These are phyloP conservation scores for Epistrophe grossulariae DNA, from an alignment of 2,888 invertebrate species.

Conservation along the genomic window DNA sequence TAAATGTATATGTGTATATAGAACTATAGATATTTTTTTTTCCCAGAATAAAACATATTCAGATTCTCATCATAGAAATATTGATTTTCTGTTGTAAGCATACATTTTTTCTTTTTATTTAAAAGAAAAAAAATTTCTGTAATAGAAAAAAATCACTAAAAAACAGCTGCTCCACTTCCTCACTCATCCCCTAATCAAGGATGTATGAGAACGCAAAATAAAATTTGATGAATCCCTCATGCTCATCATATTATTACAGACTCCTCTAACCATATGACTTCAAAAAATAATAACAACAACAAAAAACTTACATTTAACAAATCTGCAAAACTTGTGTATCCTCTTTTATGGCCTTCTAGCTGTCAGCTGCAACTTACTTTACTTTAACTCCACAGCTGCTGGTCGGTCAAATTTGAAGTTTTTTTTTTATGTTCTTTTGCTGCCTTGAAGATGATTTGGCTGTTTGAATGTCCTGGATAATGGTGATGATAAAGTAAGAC, in stretches of 20 bases:
- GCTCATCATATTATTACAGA: not conserved
- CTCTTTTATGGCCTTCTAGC: slow-evolving; percentile 37
- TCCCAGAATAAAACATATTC: slow-evolving; percentile 38
- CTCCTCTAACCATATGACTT: not conserved
- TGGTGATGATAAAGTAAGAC: not conserved
- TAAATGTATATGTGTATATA: too few relatives aligned
- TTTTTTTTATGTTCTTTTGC: slow-evolving; percentile 3
- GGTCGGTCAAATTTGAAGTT: slow-evolving; percentile 22
- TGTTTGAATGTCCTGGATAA: slow-evolving; percentile 20
- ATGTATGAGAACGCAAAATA: not conserved
- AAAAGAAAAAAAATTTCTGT: not conserved
- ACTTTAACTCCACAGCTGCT: slow-evolving; percentile 66
- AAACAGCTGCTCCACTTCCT: slow-evolving; percentile 52
- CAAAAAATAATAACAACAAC: slow-evolving; percentile 12
- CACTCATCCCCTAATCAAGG: slow-evolving; percentile 23
- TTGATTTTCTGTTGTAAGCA: slow-evolving; percentile 72
- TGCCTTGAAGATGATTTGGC: slow-evolving; percentile 33
- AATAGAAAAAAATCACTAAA: not conserved
- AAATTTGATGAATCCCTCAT: not conserved
- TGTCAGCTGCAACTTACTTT: slow-evolving; percentile 56
- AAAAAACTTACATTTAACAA: slow-evolving; percentile 65
- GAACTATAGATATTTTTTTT: slow-evolving; percentile 54
- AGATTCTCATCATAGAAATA: slow-evolving; percentile 72
- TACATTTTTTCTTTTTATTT: slow-evolving; percentile 51
- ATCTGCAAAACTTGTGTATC: slow-evolving; percentile 49